A percentile compares a stretch with the other conserved stretches of the same genome.
These are phyloP conservation scores for Sorex fumeus DNA, from an alignment of 2,113 vertebrate species.

Conservation along the genomic window DNA sequence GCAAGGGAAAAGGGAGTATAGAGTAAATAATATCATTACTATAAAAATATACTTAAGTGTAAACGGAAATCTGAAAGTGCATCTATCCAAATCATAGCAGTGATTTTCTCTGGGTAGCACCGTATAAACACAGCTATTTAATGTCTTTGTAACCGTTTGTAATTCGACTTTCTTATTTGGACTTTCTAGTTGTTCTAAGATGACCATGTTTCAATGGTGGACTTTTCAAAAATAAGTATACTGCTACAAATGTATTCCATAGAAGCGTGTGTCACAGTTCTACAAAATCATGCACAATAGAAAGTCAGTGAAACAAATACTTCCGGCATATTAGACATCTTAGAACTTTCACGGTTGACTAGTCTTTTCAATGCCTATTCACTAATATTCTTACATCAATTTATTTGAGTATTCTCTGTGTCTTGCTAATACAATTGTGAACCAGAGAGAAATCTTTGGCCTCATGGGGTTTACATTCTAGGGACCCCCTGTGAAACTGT, in stretches of 20 bases:
- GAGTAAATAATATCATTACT: not conserved
- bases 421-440: not conserved
- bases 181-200: conserved; percentile 1
- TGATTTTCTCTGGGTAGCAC: not conserved
- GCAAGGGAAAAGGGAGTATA: not conserved
- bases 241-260: not conserved
- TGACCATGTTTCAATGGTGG: not conserved
- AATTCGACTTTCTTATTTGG: not conserved
- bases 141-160: not conserved
- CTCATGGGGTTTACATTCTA: not conserved
- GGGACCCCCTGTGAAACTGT: not conserved
- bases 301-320: not conserved
- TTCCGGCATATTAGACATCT: not conserved
- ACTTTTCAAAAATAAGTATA: conserved; percentile 40
- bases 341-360: not conserved
- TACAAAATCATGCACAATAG: not conserved
- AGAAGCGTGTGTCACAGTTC: not conserved
- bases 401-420: not conserved
- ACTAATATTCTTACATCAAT: not conserved
- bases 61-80: not conserved
- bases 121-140: not conserved
- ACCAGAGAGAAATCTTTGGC: not conserved
- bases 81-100: not conserved
- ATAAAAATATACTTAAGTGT: not conserved
- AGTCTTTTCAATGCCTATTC: not conserved